Conservation (phyloP, 2,113 vertebrate genomes). For the Psophia crepitans region DNA sequence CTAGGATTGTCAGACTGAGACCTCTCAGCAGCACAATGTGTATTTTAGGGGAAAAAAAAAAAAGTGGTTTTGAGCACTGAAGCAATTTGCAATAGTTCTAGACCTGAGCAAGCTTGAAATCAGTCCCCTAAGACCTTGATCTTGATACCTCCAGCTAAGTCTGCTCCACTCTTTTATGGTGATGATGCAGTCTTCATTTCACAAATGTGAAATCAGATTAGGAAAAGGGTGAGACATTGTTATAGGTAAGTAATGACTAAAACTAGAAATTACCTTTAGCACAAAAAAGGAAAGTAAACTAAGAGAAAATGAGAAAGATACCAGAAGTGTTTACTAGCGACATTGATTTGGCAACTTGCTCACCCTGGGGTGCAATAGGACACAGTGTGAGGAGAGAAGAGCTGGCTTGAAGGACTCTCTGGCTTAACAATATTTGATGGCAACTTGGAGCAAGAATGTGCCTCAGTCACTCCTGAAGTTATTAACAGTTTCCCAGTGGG, state of each 20-base stretch:
- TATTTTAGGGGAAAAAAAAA: neutral
- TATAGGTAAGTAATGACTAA: neutral
- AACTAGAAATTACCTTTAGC: neutral
- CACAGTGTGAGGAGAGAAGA: neutral
- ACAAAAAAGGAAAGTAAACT: neutral
- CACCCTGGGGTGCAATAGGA: neutral
- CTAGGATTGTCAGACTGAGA: neutral
- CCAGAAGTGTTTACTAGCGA: neutral
- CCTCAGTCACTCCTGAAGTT: neutral
- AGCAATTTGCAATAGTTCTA: neutral
- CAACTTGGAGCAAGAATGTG: neutral
- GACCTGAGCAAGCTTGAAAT: neutral
- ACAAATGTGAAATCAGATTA: neutral
- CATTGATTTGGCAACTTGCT: neutral
- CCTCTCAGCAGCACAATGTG: neutral
- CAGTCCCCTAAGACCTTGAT: neutral
- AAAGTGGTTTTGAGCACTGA: neutral
- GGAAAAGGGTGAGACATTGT: neutral
- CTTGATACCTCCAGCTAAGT: neutral
- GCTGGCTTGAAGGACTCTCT: neutral
- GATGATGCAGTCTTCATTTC: neutral
- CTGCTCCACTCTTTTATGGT: neutral
- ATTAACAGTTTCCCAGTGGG: neutral
- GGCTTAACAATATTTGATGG: neutral
- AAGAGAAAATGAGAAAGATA: neutral